Evolutionary conservation across 2,113 vertebrate genomes (phyloP).

Genomic region (Spilogale gracilis): DNA sequence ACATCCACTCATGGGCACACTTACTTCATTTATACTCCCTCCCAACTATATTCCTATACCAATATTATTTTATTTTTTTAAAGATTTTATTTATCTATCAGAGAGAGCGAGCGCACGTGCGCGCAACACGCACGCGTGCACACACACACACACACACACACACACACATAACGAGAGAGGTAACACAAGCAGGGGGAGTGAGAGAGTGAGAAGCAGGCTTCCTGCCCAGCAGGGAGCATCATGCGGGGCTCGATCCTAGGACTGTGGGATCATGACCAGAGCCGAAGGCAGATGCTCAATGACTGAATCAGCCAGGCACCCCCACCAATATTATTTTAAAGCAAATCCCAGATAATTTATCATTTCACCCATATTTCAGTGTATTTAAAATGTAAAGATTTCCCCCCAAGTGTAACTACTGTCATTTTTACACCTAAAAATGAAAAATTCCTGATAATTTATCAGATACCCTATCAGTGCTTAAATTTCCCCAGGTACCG

Average conservation of each 20-base stretch:
- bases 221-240: too few relatives aligned
- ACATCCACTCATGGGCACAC: not conserved
- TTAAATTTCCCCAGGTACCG: not conserved
- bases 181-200: too few relatives aligned
- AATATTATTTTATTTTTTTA: slow-evolving; percentile 21
- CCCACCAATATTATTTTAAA: not conserved
- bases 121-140: too few relatives aligned
- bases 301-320: too few relatives aligned
- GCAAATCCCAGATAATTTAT: not conserved
- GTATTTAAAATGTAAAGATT: not conserved
- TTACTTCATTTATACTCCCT: not conserved
- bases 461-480: not conserved
- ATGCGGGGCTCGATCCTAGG: too few relatives aligned
- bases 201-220: too few relatives aligned
- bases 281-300: too few relatives aligned
- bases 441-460: not conserved
- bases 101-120: too few relatives aligned
- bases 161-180: too few relatives aligned
- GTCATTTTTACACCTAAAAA: not conserved
- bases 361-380: not conserved
- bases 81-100: too few relatives aligned
- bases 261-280: too few relatives aligned
- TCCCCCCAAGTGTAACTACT: not conserved
- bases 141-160: too few relatives aligned
- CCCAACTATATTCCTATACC: not conserved